phyloP scores from a whole-genome alignment of 30 jellyfish, hydroid and myxozoan species.

The Pelagia noctiluca region DNA sequence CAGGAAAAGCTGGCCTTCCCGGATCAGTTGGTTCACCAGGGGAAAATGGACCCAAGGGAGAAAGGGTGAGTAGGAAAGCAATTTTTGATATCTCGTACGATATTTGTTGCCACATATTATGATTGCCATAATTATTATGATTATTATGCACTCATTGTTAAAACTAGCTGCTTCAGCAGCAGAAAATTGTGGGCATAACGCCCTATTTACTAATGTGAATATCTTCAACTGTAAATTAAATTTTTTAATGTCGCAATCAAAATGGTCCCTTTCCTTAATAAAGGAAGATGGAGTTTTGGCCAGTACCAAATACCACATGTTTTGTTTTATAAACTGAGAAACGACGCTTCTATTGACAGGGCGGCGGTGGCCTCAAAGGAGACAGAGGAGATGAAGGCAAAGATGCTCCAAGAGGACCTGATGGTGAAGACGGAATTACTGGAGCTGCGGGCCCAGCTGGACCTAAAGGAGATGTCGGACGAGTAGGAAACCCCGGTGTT shows the following conservation, averaged over 20 bases:
- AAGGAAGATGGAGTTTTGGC: too few relatives aligned
- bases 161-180: too few relatives aligned
- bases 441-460: conserved; percentile 85
- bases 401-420: conserved; percentile 82
- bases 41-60: conserved; percentile 36
- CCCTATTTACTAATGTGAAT: too few relatives aligned
- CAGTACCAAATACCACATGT: too few relatives aligned
- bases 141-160: too few relatives aligned
- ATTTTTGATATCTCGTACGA: not conserved
- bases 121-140: too few relatives aligned
- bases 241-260: too few relatives aligned
- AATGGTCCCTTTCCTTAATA: too few relatives aligned
- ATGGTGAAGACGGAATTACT: conserved; percentile 78
- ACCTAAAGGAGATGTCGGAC: conserved; percentile 84
- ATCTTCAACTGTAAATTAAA: too few relatives aligned
- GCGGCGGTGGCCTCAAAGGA: conserved; percentile 90
- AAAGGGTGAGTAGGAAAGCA: conserved; percentile 19
- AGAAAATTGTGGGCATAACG: too few relatives aligned
- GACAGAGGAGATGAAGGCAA: conserved; percentile 80
- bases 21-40: conserved; percentile 64
- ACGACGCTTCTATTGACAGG: conserved; percentile 40
- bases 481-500: conserved; percentile 76
- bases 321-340: too few relatives aligned
- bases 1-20: conserved; percentile 83
- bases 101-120: too few relatives aligned